Base-by-base conservation (phyloP, 2,888 invertebrate species). In the Pheosia gnoma region DNA sequence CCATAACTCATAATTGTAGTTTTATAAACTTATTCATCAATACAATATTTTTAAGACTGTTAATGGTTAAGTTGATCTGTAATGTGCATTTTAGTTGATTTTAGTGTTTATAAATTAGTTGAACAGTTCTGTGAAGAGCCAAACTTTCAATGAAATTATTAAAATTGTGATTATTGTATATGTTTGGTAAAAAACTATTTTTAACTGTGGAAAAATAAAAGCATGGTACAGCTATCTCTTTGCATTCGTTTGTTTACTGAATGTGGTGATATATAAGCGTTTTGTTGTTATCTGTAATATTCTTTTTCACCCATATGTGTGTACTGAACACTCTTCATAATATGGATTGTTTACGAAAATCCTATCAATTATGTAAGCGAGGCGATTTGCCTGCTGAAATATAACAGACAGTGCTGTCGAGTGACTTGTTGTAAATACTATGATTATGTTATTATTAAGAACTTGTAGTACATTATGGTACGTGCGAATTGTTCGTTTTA, bases 401-500 rank as follows among this genome's bases (percentile, higher is more conserved):
- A 4, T 53, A 43, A 6, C 11, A 56, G 53, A 59, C 61, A 52
- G 36, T 10, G 37, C 3, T 58, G 63, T 70, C 37, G 52, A 66
- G 57, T 61, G 55, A 60, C 59, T 62, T 60, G 70, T 74, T 85
- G 83, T 85, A 84, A 78, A 84, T 85, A 84, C 68, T 78, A 77
- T 72, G 71, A 65, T 68, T 71, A 78, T 65, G 66, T 68, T 74
- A 77, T 61, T 74, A 65, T 74, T 80, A 79, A 77, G 75, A 76
- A 78, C 79, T 81, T 78, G 66, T 84, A 82, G 83, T 79, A 77
- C 70, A 75, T 85, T 82, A 83, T 63, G 68, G 63, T 74, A 75
- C 71, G 77, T 80, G 85, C 79, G 72, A 81, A 81, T 79, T 84
- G 75, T 81, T 83, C 78, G 82, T 86, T 88, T 86, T 77, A 89